phyloP scores from a whole-genome alignment of 1,140 invertebrate species.

The Drosophila sturtevanti region DNA sequence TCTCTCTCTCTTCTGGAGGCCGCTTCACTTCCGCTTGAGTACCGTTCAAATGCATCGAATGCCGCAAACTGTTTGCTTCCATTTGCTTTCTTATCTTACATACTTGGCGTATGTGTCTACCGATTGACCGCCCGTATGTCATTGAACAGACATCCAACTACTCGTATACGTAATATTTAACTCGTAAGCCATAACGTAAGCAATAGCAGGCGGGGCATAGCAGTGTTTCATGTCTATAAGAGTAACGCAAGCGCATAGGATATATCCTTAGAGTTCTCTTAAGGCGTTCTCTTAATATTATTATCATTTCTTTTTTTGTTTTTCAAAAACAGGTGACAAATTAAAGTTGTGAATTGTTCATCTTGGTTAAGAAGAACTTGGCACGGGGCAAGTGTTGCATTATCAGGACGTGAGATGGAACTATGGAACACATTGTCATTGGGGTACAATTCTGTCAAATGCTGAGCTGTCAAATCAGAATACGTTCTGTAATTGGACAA shows the following conservation, averaged over 20 bases:
- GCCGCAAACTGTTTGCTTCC: slow-evolving; percentile 44
- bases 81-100: slow-evolving; percentile 13
- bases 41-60: slow-evolving; percentile 51
- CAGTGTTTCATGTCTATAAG: slow-evolving; percentile 10
- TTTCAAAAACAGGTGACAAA: background rate
- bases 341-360: slow-evolving; percentile 43
- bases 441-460: slow-evolving; percentile 65
- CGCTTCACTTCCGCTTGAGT: slow-evolving; percentile 54
- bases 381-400: slow-evolving; percentile 13
- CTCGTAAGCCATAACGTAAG: slow-evolving; percentile 50
- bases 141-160: background rate
- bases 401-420: slow-evolving; percentile 45
- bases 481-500: slow-evolving; percentile 15
- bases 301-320: background rate
- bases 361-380: slow-evolving; percentile 7
- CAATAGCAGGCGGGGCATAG: slow-evolving; percentile 67
- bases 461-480: slow-evolving; percentile 46
- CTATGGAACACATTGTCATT: slow-evolving; percentile 30
- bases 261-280: slow-evolving; percentile 33
- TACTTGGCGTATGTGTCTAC: background rate
- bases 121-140: slow-evolving; percentile 13
- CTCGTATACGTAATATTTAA: slow-evolving; percentile 40
- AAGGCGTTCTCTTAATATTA: slow-evolving; percentile 22
- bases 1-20: background rate
- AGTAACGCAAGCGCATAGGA: slow-evolving; percentile 33